A percentile compares a stretch with the other conserved stretches of the same genome.
phyloP scores from a whole-genome alignment of 2,113 vertebrate species.

The Laticauda laticaudata region DNA sequence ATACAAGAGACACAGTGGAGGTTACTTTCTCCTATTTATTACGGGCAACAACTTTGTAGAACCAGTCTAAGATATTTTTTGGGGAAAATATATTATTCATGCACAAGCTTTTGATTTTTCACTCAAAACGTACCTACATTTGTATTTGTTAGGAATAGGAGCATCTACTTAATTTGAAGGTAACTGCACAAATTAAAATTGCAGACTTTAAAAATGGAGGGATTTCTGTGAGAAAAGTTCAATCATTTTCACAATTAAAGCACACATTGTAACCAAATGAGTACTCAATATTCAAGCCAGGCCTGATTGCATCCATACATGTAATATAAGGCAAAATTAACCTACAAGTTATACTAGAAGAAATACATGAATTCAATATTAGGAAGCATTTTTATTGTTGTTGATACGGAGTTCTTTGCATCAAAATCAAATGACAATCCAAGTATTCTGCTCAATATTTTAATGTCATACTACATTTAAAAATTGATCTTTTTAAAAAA shows the following conservation, averaged over 20 bases:
- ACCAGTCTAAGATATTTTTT: background rate
- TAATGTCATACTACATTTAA: constrained; percentile 59
- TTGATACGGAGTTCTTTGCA: constrained; percentile 80
- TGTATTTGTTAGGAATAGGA: constrained; percentile 13
- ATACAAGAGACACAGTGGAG: rapidly evolving
- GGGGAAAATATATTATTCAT: constrained; percentile 60
- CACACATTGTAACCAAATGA: constrained; percentile 49
- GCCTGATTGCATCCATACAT: constrained; percentile 71
- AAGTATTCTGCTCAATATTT: constrained; percentile 53
- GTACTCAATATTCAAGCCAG: constrained; percentile 71
- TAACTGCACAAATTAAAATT: constrained; percentile 34
- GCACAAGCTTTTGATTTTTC: constrained; percentile 73
- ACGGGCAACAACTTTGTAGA: too few species aligned
- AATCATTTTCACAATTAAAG: constrained; percentile 49
- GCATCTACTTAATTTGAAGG: constrained; percentile 48
- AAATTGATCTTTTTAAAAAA: constrained; percentile 49
- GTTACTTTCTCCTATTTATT: background rate
- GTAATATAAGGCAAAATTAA: constrained; percentile 33
- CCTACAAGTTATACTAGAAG: constrained; percentile 54
- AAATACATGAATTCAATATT: constrained; percentile 74
- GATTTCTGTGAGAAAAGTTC: constrained; percentile 50
- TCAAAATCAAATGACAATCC: constrained; percentile 65
- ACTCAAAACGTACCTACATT: constrained; percentile 47
- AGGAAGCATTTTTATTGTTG: constrained; percentile 77
- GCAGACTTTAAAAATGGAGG: constrained; percentile 39